Base-by-base conservation (phyloP, 2,113 vertebrate species). In the Lates calcarifer region DNA sequence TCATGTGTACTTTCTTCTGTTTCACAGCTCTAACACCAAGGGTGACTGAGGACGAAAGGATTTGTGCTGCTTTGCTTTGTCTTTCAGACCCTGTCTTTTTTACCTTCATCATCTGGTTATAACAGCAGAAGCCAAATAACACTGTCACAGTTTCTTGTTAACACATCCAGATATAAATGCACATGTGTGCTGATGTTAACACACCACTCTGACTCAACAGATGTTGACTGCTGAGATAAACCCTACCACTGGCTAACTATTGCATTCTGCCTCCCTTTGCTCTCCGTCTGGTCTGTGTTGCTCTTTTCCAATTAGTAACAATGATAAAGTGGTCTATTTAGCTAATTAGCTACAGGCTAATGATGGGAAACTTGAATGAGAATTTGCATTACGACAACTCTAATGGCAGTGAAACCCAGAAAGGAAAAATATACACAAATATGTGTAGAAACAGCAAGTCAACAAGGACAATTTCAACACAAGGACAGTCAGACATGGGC, bases 41-140 rank as follows among this genome's bases (percentile, higher is more conserved):
- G 33, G 33, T 35, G 33, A 35, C 33, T 35, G 33, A 7, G 33
- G 7, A 35, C 1, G 6, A 47, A 15, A 26, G 17, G 9, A 14
- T 31, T 31, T 43, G 28, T 24, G 63, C 26, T 24, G 31, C 43
- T 58, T 41, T 53, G 18, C 15, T 53, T 64, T 57, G 35, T 57
- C 47, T 64, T 53, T 55, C 10, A 49, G 47, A 47, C 15, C 9
- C 49, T 24, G 9, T n/a, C 26, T 26, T 45, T 65, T 57, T 65
- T 63, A 66, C 51, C 58, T 49, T 11, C 65, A 18, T 73, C 69
- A 83, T 83, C 77, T 81, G 47, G 20, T 31, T 56, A 47, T 43
- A 49, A 11, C 43, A 63, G 51, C 20, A 85, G 26, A 70, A 49
- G 35, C 60, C 26, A 15, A 9, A 37, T 61, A 37, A 74, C 14